These are phyloP conservation scores for Rynchops niger DNA, from an alignment of 2,113 vertebrate genomes.

Conservation along the genomic window DNA sequence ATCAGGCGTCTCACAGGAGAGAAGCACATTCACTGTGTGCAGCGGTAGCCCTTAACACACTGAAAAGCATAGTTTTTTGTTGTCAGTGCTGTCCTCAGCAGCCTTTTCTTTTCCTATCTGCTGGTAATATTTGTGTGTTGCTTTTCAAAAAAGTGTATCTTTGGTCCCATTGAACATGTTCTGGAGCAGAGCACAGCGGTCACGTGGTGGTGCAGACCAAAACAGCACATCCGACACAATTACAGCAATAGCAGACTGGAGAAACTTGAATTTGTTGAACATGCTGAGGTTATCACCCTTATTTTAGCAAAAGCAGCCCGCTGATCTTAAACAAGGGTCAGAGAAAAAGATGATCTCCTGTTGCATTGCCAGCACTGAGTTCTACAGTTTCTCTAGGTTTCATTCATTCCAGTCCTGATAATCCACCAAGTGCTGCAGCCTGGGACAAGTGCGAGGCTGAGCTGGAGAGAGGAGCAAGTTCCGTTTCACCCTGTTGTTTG, in stretches of 20 bases:
- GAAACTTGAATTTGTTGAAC: background rate
- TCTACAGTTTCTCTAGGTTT: background rate
- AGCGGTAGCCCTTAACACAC: background rate
- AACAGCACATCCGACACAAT: accelerated
- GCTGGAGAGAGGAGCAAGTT: background rate
- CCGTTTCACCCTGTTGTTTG: background rate
- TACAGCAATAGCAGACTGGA: background rate
- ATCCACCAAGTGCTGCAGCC: background rate
- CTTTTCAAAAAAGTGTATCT: background rate
- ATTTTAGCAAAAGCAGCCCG: background rate
- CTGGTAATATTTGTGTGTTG: background rate
- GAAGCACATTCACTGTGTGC: background rate
- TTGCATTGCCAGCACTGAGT: background rate
- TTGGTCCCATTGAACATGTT: too few species aligned
- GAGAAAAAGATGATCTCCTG: background rate
- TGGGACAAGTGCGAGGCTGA: background rate
- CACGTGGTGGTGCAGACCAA: accelerated
- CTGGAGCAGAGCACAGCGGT: background rate
- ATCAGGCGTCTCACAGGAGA: accelerated
- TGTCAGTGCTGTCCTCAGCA: background rate
- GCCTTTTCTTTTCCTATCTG: background rate
- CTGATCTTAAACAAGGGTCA: background rate
- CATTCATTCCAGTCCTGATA: background rate
- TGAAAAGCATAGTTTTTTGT: background rate
- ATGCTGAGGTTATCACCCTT: background rate